phyloP scores from a whole-genome alignment of 23 tunicate species.

The Trididemnum clinides region DNA sequence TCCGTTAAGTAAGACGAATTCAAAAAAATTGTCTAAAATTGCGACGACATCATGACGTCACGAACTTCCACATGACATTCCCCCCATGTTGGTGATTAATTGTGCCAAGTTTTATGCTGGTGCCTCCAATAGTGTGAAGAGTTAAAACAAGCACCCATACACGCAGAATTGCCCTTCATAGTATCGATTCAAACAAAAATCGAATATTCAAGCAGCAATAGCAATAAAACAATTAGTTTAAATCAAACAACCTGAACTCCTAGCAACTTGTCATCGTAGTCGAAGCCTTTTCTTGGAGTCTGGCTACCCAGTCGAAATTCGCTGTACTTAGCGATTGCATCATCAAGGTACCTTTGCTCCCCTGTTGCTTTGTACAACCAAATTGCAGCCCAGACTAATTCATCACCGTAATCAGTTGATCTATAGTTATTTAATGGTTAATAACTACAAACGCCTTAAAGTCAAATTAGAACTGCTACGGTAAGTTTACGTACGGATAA shows the following conservation, averaged over 20 bases:
- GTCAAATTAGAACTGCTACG: not conserved
- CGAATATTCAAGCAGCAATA: too few species aligned
- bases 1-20: too few species aligned
- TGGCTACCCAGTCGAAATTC: conserved; percentile 18
- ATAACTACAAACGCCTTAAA: not conserved
- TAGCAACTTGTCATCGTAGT: conserved; percentile 52
- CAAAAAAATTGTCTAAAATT: too few species aligned
- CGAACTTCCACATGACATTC: too few species aligned
- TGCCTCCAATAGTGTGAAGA: too few species aligned
- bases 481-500: conserved; percentile 48
- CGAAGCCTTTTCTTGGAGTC: conserved; percentile 32
- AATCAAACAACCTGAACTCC: conserved; percentile 59
- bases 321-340: conserved; percentile 32
- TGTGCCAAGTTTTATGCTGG: too few species aligned
- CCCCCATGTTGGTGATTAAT: too few species aligned
- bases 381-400: conserved; percentile 68
- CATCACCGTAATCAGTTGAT: conserved; percentile 65
- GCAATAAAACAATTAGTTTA: not conserved
- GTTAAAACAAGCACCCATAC: too few species aligned
- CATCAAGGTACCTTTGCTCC: conserved; percentile 47
- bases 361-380: conserved; percentile 71
- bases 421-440: not conserved
- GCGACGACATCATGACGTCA: too few species aligned
- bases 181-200: too few species aligned
- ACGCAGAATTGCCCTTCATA: too few species aligned